Percentiles rank a stretch among this genome's conserved stretches.
phyloP scores from a whole-genome alignment of 2,888 invertebrate species.

The Chrysolina americana region DNA sequence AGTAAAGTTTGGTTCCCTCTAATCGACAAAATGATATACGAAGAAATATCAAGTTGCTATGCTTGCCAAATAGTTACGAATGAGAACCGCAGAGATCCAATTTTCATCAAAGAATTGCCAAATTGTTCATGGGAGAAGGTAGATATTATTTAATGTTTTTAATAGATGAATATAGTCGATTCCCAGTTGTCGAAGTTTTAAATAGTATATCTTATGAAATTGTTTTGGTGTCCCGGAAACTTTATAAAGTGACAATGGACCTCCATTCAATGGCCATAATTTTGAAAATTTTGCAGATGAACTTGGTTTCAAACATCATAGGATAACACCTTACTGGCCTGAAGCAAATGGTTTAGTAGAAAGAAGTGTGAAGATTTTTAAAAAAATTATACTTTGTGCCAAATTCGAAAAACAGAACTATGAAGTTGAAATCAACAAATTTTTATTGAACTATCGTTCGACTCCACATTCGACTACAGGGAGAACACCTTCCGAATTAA shows the following conservation, averaged over 20 bases:
- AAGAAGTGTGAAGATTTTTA: background rate
- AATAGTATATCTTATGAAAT: background rate
- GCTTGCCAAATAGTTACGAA: background rate
- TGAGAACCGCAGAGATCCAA: background rate
- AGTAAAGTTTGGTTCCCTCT: constrained; percentile 1
- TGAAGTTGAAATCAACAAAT: too few species aligned
- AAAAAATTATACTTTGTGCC: background rate
- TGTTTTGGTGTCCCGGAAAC: constrained; percentile 24
- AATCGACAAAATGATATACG: constrained; percentile 7
- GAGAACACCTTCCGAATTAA: background rate
- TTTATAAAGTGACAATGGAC: constrained; percentile 33
- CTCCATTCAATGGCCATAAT: constrained; percentile 27
- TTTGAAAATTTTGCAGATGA: constrained; percentile 23
- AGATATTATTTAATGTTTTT: constrained; percentile 9
- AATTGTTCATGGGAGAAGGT: background rate
- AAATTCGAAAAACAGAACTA: constrained; percentile 25
- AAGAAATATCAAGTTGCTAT: background rate
- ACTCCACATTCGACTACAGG: background rate
- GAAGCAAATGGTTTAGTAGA: constrained; percentile 31
- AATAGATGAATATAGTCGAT: constrained; percentile 28
- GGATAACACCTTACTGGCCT: constrained; percentile 36
- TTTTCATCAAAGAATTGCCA: background rate
- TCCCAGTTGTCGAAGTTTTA: constrained; percentile 17
- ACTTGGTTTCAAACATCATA: background rate
- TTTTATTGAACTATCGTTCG: too few species aligned